These are phyloP conservation scores for Trachops cirrhosus DNA, from an alignment of 2,797 vertebrate genomes.

Conservation along the genomic window DNA sequence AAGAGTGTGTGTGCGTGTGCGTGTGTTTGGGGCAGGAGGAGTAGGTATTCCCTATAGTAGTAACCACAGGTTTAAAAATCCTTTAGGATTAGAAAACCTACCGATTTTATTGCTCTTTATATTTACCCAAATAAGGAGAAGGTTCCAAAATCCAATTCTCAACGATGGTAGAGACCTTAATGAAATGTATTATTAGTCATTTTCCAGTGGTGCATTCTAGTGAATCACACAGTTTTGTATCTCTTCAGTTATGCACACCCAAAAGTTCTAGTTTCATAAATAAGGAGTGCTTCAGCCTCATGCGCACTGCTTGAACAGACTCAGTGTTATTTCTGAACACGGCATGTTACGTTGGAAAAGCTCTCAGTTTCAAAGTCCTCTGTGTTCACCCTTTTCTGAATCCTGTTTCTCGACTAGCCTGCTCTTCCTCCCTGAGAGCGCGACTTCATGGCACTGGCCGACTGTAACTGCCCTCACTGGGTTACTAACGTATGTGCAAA, in stretches of 20 bases:
- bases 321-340: conserved; percentile 89
- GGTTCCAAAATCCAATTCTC: conserved; percentile 58
- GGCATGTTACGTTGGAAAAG: conserved; percentile 87
- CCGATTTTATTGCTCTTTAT: conserved; percentile 54
- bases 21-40: background rate
- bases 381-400: conserved; percentile 85
- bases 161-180: conserved; percentile 5
- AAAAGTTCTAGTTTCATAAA: conserved; percentile 82
- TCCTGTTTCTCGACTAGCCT: conserved; percentile 71
- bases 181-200: conserved; percentile 17
- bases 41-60: conserved; percentile 18
- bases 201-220: conserved; percentile 48
- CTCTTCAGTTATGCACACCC: conserved; percentile 73
- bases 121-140: conserved; percentile 8
- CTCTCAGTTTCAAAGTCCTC: conserved; percentile 86
- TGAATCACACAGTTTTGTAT: conserved; percentile 55
- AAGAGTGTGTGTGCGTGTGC: background rate
- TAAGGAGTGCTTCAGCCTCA: conserved; percentile 92
- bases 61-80: background rate
- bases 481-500: conserved; percentile 85
- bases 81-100: conserved; percentile 14
- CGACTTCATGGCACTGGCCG: conserved; percentile 78
- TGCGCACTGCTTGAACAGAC: conserved; percentile 89
- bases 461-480: conserved; percentile 77
- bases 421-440: conserved; percentile 77